Evolutionary conservation across 2,113 vertebrate species (phyloP), one percentile per base, ranked within the genome.

Genomic region (Pteruthius melanotis): DNA sequence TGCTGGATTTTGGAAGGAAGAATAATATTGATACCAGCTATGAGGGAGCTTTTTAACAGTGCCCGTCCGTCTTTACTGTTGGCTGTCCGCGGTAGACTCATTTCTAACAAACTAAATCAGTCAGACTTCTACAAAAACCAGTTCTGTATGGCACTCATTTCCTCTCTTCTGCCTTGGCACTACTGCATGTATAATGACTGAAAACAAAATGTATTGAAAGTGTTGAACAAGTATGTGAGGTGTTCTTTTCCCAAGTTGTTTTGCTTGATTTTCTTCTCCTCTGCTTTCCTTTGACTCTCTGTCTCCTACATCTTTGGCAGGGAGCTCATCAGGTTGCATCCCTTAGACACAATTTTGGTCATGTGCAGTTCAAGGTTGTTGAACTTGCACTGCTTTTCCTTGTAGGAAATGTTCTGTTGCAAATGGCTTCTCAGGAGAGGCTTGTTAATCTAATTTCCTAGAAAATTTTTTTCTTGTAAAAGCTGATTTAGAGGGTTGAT

Each of bases 21-120:
- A 13, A 27, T 18, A 60, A 21, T 7, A 6, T 16, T 27, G 16
- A 24, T 31, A 49, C 26, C 27, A 39, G 11, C 49, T 42, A 31
- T 0, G 0, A 35, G 27, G 49, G 22, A n/a, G 7, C 28, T 74
- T 71, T 82, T 66, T 81, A 74, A 20, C 6, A 47, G 7, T 1
- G 6, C 0, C 0, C n/a, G 80, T 89, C 19, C 3, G 10, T 49
- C 16, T 89, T 80, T 77, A 45, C 30, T 17, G 2, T 37, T 76
- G 56, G 21, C 27, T 83, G 12, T 52, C 40, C 7, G 2, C 40
- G 17, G 47, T 57, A n/a, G 14, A 15, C 2, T 22, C 9, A 11
- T 52, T 30, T 15, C 21, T 26, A 42, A 56, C 27, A 39, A 69
- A 78, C 6, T 27, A 16, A 75, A 65, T 63, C 20, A 81, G 3